Evolutionary conservation across 2,888 invertebrate genomes (phyloP), one percentile per base, ranked within the genome.

Genomic region (Apodemia hepburni): DNA sequence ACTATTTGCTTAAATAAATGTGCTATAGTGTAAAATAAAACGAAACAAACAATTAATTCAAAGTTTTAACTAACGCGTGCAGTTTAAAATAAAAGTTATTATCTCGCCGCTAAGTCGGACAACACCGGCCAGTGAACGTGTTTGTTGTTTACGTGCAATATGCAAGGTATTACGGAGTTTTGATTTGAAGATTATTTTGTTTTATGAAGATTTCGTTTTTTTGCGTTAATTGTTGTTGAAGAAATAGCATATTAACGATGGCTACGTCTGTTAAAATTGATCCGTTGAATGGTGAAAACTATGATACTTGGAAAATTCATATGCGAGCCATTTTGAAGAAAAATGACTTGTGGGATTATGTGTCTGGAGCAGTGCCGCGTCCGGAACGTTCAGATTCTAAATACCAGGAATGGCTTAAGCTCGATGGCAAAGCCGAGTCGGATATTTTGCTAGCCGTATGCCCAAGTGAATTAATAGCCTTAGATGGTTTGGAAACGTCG

Each of bases 281-380:
- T 18, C 49, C 49, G 18, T 18, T 49, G n/a, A 35, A 49, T 64
- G 64, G 61, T 33, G 62, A 62, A 49, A 65, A 67, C 51, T 65
- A 64, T 57, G 66, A 69, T 67, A 69, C 69, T 17, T 69, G 69
- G 65, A 69, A 67, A 42, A 68, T 68, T 38, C 68, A 68, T 11
- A 68, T 67, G 64, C 58, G 66, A 64, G 68, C 69, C 17, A 68
- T 70, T 66, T 64, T 67, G 64, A 67, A 65, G 60, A 49, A 70
- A 68, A 67, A 69, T 65, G 63, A 68, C 38, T 64, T 68, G 54
- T 67, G 67, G 67, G 68, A 67, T 33, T 69, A 66, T 64, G 69
- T 67, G 61, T 63, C 65, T 7, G 66, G 64, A 57, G n/a, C 29
- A 33, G 17, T 63, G n/a, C 45, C 60, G 11, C 38, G 54, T 3